These are phyloP conservation scores for Germaria angustata DNA, from an alignment of 2,888 invertebrate species.

Conservation along the genomic window DNA sequence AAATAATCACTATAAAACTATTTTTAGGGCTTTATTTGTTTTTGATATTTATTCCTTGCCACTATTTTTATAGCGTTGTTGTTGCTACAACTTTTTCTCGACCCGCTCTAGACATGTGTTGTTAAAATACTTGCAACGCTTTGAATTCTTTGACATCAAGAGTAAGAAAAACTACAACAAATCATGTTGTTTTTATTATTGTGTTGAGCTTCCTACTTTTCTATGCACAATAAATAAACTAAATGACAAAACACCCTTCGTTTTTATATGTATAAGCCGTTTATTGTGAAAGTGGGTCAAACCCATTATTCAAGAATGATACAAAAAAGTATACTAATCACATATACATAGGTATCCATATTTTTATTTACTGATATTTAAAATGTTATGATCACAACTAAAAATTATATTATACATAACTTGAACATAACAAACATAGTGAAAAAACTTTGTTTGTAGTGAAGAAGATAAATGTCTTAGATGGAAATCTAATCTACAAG, in stretches of 20 bases:
- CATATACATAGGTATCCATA: too few species aligned
- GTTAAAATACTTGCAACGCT: constrained; percentile 40
- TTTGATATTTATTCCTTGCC: constrained; percentile 30
- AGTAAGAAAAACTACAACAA: constrained; percentile 5
- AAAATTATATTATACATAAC: too few species aligned
- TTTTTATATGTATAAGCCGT: neutral
- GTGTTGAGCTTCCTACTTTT: neutral
- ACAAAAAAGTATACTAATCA: too few species aligned
- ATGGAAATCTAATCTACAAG: too few species aligned
- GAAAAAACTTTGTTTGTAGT: too few species aligned
- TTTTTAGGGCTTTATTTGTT: constrained; percentile 43
- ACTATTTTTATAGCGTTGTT: neutral
- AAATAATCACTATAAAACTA: constrained; percentile 25
- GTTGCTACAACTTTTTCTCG: neutral
- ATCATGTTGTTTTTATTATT: neutral
- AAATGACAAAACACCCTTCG: constrained; percentile 35
- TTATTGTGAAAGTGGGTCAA: neutral
- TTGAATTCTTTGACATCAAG: constrained; percentile 52
- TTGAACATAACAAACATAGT: too few species aligned
- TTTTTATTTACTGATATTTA: too few species aligned
- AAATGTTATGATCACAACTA: too few species aligned
- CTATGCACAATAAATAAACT: neutral
- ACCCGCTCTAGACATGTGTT: constrained; percentile 40
- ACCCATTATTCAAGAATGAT: neutral
- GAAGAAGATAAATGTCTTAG: too few species aligned